These are phyloP conservation scores for Dermolepida albohirtum DNA, from an alignment of 2,888 invertebrate species.

Conservation along the genomic window DNA sequence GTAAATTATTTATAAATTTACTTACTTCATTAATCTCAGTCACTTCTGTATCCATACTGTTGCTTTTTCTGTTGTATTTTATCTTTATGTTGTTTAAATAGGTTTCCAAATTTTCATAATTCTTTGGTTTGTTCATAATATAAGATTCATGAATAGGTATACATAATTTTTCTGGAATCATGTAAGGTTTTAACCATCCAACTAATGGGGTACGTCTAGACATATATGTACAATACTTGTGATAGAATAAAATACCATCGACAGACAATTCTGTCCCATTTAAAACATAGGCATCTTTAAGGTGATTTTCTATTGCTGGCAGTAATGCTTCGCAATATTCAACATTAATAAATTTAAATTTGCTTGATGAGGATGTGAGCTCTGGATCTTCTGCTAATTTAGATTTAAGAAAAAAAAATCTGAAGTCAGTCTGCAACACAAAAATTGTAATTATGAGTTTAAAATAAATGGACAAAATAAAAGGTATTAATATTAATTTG, in stretches of 20 bases:
- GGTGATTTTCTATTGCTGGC: conserved; percentile 65
- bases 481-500: too few species aligned
- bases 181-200: conserved; percentile 90
- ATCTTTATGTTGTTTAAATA: conserved; percentile 67
- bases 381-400: conserved; percentile 76
- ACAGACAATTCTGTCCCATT: conserved; percentile 67
- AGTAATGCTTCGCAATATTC: conserved; percentile 62
- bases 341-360: conserved; percentile 67
- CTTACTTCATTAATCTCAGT: too few species aligned
- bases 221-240: conserved; percentile 70
- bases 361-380: conserved; percentile 59
- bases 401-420: conserved; percentile 85
- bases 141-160: conserved; percentile 66
- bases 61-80: conserved; percentile 36
- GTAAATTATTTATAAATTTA: too few species aligned
- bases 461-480: too few species aligned
- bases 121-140: conserved; percentile 63
- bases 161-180: conserved; percentile 84
- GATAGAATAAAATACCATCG: conserved; percentile 94
- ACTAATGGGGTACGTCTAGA: conserved; percentile 87
- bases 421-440: conserved; percentile 79
- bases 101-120: conserved; percentile 67
- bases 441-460: too few species aligned
- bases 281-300: conserved; percentile 60
- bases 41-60: conserved; percentile 41